phyloP scores from a whole-genome alignment of 2,797 vertebrate genomes.

The Parauchenoglanis punctatus region DNA sequence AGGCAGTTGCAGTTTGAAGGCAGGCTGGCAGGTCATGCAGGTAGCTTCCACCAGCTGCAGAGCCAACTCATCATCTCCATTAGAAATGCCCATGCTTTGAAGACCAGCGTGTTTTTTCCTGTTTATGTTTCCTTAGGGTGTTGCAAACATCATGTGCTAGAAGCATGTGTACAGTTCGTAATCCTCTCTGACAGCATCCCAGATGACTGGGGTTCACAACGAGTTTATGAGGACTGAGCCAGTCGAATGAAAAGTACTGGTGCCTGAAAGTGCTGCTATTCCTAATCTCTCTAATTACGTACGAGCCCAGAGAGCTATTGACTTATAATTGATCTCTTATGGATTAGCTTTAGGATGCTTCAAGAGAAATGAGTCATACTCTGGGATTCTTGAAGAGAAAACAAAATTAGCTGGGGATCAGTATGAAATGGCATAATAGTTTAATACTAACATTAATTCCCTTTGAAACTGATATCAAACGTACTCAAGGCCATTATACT shows the following conservation, averaged over 20 bases:
- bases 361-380: neutral
- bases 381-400: neutral
- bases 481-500: neutral
- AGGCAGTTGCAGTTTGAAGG: slow-evolving; percentile 40
- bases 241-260: slow-evolving; percentile 75
- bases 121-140: slow-evolving; percentile 66
- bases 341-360: neutral
- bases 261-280: slow-evolving; percentile 75
- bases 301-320: slow-evolving; percentile 59
- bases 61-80: slow-evolving; percentile 59
- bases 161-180: slow-evolving; percentile 71
- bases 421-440: neutral
- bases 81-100: slow-evolving; percentile 66
- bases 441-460: neutral
- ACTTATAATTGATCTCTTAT: slow-evolving; percentile 7
- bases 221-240: slow-evolving; percentile 73
- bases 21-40: slow-evolving; percentile 54
- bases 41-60: slow-evolving; percentile 64
- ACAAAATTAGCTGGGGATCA: neutral
- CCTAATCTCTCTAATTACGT: slow-evolving; percentile 67
- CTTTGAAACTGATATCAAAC: neutral
- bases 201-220: slow-evolving; percentile 67
- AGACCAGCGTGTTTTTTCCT: slow-evolving; percentile 65
- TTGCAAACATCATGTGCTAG: slow-evolving; percentile 71
- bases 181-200: slow-evolving; percentile 67